phyloP scores from a whole-genome alignment of 2,888 invertebrate species.

The Fragum whitleyi region DNA sequence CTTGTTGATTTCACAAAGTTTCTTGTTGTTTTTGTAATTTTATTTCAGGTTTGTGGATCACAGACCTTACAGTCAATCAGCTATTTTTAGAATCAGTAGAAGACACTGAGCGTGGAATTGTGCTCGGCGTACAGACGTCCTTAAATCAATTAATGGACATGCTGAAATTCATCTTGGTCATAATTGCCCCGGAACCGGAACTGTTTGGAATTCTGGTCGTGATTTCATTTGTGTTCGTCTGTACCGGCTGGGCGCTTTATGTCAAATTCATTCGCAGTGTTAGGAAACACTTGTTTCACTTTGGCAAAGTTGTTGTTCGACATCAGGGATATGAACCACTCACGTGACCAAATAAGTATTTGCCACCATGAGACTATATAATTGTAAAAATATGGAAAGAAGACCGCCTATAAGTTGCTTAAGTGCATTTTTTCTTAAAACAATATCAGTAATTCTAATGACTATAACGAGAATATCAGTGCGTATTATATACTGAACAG shows the following conservation, averaged over 20 bases:
- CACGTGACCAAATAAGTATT: neutral
- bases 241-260: constrained; percentile 78
- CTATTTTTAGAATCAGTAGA: constrained; percentile 86
- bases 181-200: constrained; percentile 85
- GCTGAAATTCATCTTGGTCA: constrained; percentile 86
- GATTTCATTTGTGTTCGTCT: constrained; percentile 84
- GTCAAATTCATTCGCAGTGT: constrained; percentile 74
- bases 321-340: constrained; percentile 2
- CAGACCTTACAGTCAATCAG: constrained; percentile 87
- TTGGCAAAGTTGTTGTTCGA: constrained; percentile 23
- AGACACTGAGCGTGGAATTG: constrained; percentile 86
- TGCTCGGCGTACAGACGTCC: constrained; percentile 87
- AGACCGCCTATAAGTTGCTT: too few species aligned
- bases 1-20: too few species aligned
- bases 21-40: too few species aligned
- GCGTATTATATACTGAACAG: too few species aligned
- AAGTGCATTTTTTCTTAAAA: too few species aligned
- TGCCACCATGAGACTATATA: too few species aligned
- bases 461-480: too few species aligned
- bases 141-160: constrained; percentile 87
- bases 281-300: constrained; percentile 76
- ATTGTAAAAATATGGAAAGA: too few species aligned
- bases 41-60: constrained; percentile 86
- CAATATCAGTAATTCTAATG: too few species aligned
- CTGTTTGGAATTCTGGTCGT: constrained; percentile 86